Evolutionary conservation across 2,113 vertebrate species (phyloP), one percentile per base, ranked within the genome.

Genomic region (Hippocampus zosterae): DNA sequence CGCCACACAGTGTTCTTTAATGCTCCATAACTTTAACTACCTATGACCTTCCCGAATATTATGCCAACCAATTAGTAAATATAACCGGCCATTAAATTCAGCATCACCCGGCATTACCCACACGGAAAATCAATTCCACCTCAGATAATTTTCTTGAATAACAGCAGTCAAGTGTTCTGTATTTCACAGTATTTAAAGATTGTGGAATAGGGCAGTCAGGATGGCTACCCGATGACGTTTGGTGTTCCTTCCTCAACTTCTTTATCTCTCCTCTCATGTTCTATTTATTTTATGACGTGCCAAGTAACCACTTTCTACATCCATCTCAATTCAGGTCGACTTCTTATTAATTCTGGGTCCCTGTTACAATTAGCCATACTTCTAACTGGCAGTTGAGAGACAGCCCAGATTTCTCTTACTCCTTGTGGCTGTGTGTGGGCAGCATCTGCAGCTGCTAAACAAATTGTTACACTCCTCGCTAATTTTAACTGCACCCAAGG

Each of bases 351-450:
- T 84, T 83, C 78, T 72, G 84, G 70, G 80, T 73, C 84, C 85
- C 82, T 79, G 73, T 87, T 81, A 86, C 85, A 87, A 89, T 90
- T 89, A 89, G 73, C 74, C 81, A 79, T 83, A 84, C 88, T 86
- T 87, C 88, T 89, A 88, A 75, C 76, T 75, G 75, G 79, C 65
- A 67, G 69, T 63, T 62, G 70, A 71, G 41, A 78, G 69, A 77
- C 75, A 78, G 68, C 56, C 48, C 77, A 69, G 73, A 83, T 84
- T 72, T 67, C 76, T 84, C 82, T 77, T 66, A 70, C 62, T 42
- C 16, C 83, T 50, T 71, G 78, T 79, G 81, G 71, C 79, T 73
- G 40, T 72, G 48, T 9, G 73, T 71, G 48, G 57, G 55, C 23
- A 62, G 52, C 72, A 65, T 41, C 41, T 25, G 67, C 42, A 61